Evolutionary conservation across 2,888 invertebrate genomes (phyloP).

Genomic region (Bibio marci): DNA sequence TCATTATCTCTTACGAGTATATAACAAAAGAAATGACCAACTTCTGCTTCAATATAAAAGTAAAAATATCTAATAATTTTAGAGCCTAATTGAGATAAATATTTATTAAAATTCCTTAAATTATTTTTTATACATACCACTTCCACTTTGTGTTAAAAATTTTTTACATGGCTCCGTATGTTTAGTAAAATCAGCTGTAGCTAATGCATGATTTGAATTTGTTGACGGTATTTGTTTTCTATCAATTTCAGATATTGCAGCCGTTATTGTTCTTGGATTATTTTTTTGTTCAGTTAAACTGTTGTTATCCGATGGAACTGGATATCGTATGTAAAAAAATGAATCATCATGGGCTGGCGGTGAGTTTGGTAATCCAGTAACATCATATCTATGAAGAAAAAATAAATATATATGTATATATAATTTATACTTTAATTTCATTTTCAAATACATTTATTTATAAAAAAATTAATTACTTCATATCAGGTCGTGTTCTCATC

Average conservation of each 20-base stretch:
- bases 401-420: not conserved
- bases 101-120: too few species aligned
- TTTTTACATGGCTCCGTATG: slow-evolving; percentile 52
- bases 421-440: not conserved
- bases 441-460: slow-evolving; percentile 2
- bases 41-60: too few species aligned
- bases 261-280: not conserved
- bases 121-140: too few species aligned
- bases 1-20: too few species aligned
- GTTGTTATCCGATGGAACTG: slow-evolving; percentile 17
- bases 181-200: slow-evolving; percentile 32
- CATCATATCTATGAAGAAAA: slow-evolving; percentile 32
- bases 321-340: slow-evolving; percentile 52
- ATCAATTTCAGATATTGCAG: not conserved
- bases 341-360: slow-evolving; percentile 60
- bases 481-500: slow-evolving; percentile 42
- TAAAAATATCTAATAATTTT: too few species aligned
- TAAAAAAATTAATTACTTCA: too few species aligned
- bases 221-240: not conserved
- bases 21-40: too few species aligned
- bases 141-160: slow-evolving; percentile 26
- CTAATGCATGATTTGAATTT: too few species aligned
- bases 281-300: not conserved
- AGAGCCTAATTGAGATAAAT: too few species aligned
- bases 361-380: slow-evolving; percentile 40